Evolutionary conservation across 2,888 invertebrate species (phyloP).

Genomic region (Dorcus parallelipipedus): DNA sequence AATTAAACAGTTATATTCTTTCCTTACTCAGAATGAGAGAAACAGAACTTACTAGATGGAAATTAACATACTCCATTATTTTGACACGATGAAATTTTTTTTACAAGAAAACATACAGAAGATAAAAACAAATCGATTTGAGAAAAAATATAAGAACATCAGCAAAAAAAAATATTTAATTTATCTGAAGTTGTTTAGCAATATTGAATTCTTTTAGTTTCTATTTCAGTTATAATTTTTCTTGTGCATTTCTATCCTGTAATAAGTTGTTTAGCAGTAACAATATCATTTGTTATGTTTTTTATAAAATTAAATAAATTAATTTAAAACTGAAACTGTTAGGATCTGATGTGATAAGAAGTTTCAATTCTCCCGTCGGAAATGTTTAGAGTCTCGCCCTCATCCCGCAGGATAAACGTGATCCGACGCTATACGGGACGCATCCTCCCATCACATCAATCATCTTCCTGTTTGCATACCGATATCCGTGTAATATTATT

Average conservation of each 20-base stretch:
- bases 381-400: background rate
- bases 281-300: background rate
- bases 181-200: too few relatives aligned
- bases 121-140: too few relatives aligned
- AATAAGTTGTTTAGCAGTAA: background rate
- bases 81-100: too few relatives aligned
- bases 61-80: too few relatives aligned
- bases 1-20: background rate
- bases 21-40: too few relatives aligned
- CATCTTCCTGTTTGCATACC: slow-evolving; percentile 35
- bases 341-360: background rate
- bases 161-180: too few relatives aligned
- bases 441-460: slow-evolving; percentile 27
- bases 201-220: too few relatives aligned
- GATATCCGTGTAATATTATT: slow-evolving; percentile 34
- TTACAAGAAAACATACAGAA: too few relatives aligned
- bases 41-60: too few relatives aligned
- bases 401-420: slow-evolving; percentile 16
- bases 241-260: too few relatives aligned
- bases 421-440: slow-evolving; percentile 12
- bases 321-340: background rate
- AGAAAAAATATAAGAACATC: too few relatives aligned
- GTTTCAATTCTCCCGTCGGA: background rate
- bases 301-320: background rate
- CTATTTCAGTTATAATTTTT: too few relatives aligned